A percentile compares a stretch with the other conserved stretches of the same genome.
These are phyloP conservation scores for Coremacera marginata DNA, from an alignment of 2,888 invertebrate genomes.

Conservation along the genomic window DNA sequence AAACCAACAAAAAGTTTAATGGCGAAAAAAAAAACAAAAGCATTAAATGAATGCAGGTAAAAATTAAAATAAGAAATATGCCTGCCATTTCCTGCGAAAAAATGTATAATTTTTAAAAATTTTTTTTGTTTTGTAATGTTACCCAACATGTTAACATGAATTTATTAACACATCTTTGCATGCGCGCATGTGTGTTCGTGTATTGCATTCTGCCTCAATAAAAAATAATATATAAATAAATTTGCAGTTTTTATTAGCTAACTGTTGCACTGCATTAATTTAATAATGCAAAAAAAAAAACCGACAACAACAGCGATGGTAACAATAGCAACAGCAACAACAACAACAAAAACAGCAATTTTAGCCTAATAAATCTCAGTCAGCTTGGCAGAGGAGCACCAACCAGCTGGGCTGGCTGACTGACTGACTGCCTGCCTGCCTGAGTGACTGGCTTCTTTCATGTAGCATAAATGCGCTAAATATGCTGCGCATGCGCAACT, in stretches of 20 bases:
- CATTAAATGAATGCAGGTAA: too few species aligned
- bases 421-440: neutral
- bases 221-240: too few species aligned
- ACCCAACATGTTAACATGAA: too few species aligned
- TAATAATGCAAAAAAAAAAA: neutral
- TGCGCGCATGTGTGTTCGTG: too few species aligned
- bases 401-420: neutral
- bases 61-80: neutral
- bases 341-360: constrained; percentile 49
- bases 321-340: constrained; percentile 13
- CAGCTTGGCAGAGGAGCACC: too few species aligned
- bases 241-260: too few species aligned
- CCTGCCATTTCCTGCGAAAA: constrained; percentile 12
- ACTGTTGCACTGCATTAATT: too few species aligned
- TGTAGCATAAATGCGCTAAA: constrained; percentile 53
- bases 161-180: too few species aligned
- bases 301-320: neutral
- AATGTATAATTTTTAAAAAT: neutral
- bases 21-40: too few species aligned
- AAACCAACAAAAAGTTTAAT: too few species aligned
- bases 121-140: neutral
- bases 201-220: too few species aligned
- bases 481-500: constrained; percentile 46
- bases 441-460: neutral
- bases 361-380: constrained; percentile 43